Evolutionary conservation across 2,797 vertebrate species (phyloP).

Genomic region (Tapirus indicus): DNA sequence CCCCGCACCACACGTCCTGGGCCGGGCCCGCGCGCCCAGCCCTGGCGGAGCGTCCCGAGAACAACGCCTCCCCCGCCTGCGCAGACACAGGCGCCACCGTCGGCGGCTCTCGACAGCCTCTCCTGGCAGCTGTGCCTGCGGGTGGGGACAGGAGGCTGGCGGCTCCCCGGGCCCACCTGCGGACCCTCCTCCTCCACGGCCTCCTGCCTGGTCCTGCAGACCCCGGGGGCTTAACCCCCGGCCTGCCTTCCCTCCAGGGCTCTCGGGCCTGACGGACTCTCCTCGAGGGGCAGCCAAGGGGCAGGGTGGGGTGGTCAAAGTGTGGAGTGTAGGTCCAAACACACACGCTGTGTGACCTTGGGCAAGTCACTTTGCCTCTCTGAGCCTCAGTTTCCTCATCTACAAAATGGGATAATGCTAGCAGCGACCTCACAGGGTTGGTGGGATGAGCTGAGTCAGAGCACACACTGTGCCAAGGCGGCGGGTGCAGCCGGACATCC

Average conservation of each 20-base stretch:
- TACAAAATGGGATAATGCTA: neutral
- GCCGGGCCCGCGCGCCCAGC: slow-evolving; percentile 13
- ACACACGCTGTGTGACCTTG: neutral
- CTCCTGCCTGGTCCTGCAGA: slow-evolving; percentile 24
- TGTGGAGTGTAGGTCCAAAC: neutral
- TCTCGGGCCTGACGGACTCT: neutral
- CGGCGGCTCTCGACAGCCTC: neutral
- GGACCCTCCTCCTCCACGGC: neutral
- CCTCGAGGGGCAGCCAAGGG: neutral
- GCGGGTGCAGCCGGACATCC: fast-evolving
- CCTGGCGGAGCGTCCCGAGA: neutral
- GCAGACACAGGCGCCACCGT: slow-evolving; percentile 43
- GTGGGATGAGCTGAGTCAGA: neutral
- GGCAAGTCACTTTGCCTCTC: neutral
- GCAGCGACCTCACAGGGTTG: neutral
- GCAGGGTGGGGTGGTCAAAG: neutral
- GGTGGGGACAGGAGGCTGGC: neutral
- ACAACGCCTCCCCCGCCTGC: neutral
- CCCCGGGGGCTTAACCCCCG: neutral
- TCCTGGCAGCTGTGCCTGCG: neutral
- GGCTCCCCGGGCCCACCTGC: slow-evolving; percentile 38
- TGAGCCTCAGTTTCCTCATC: neutral
- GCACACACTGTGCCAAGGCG: neutral
- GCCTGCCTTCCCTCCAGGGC: neutral
- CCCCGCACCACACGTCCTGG: neutral